Percentiles rank a stretch among this genome's conserved stretches.
phyloP scores from a whole-genome alignment of 2,888 invertebrate genomes.

The Agriopis leucophaearia region DNA sequence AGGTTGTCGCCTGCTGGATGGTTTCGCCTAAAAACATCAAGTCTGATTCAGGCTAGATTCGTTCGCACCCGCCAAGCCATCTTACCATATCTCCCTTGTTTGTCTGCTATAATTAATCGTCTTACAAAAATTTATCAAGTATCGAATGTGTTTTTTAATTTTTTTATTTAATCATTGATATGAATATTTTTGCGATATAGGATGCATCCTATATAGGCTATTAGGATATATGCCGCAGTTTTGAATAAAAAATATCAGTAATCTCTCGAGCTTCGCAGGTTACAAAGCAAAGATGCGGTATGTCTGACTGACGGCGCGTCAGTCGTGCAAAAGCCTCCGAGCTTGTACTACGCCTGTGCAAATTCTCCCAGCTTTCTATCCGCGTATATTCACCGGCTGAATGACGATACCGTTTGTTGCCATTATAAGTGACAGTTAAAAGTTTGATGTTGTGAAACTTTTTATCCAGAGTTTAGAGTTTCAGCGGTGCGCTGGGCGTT shows the following conservation, averaged over 20 bases:
- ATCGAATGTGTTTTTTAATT: background rate
- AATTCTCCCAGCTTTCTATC: conserved; percentile 4
- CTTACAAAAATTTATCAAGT: too few relatives aligned
- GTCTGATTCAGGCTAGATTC: too few relatives aligned
- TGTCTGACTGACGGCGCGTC: conserved; percentile 10
- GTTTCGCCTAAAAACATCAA: too few relatives aligned
- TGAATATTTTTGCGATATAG: background rate
- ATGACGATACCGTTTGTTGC: conserved; percentile 1
- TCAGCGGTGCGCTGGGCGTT: background rate
- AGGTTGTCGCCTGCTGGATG: too few relatives aligned
- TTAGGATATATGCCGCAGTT: background rate
- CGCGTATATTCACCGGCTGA: conserved; percentile 8
- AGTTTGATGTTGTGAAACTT: conserved; percentile 9
- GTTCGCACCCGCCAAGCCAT: too few relatives aligned
- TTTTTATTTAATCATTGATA: background rate
- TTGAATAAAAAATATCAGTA: background rate
- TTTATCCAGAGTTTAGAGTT: background rate
- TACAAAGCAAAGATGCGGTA: background rate
- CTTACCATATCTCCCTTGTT: too few relatives aligned
- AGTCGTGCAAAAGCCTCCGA: conserved; percentile 37
- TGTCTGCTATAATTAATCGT: too few relatives aligned
- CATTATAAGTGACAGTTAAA: conserved; percentile 17
- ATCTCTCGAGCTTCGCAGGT: conserved; percentile 5
- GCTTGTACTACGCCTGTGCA: conserved; percentile 31
- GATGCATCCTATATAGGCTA: too few relatives aligned